Base-by-base conservation (phyloP, 2,888 invertebrate genomes). In the Gasteruption jaculator region DNA sequence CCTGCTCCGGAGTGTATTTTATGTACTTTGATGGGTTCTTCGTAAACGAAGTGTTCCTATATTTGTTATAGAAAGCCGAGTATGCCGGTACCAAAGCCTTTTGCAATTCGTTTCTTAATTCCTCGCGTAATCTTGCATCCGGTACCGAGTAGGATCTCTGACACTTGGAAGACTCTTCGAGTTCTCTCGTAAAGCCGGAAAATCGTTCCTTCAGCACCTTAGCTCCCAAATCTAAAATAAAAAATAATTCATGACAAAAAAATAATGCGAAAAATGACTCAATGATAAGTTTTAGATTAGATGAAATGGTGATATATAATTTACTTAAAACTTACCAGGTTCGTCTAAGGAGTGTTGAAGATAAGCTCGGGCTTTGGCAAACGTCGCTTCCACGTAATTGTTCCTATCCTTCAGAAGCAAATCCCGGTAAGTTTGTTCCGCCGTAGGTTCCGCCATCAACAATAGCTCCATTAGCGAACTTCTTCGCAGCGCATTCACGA, bases 11-110 rank as follows among this genome's bases (percentile, higher is more conserved):
- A 20, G 83, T 82, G 67, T 91, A 91, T 73, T 89, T 92, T 43
- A 94, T 81, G 71, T 96, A 95, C 71, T 96, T 96, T 48, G 90
- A 89, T 0, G 84, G 84, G 75, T 94, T 92, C 73, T 94, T 95
- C 15, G 92, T 88, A 71, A 96, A 96, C 41, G 86, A 82, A 31
- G 88, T 76, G 27, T 76, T 71, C 2, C 83, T 79, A 72, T 82
- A 86, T 63, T 85, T 85, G 54, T 85, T 83, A 72, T 83, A 83
- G 71, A 93, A 90, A 37, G 81, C 77, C 59, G 82, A 79, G 74
- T 96, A 96, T 56, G 83, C 82, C 3, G 93, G 93, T 54, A 93
- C 76, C 48, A 96, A 79, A 45, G 86, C 83, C 60, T 91, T 88
- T 65, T 89, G 89, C 73, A 94, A 91, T 72, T 91, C 94, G 10